These are phyloP conservation scores for Atethmia centrago DNA, from an alignment of 2,888 invertebrate species.

Conservation along the genomic window DNA sequence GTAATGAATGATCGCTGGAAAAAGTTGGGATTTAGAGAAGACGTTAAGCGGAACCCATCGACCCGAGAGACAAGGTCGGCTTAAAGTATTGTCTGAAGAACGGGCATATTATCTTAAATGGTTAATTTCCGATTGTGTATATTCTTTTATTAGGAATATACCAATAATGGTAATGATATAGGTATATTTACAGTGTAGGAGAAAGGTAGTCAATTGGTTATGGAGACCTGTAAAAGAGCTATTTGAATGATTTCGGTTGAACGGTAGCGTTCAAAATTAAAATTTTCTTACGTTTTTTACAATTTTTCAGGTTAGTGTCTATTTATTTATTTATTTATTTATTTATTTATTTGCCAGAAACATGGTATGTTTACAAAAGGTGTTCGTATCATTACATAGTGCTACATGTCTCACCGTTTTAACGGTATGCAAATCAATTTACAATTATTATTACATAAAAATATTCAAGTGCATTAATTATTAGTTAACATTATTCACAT, in stretches of 20 bases:
- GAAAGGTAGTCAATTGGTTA: not conserved
- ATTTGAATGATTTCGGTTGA: not conserved
- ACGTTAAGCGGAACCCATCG: constrained; percentile 24
- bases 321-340: no score
- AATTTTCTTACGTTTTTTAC: no score
- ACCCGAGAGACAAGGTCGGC: constrained; percentile 23
- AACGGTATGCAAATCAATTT: no score
- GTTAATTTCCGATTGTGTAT: not conserved
- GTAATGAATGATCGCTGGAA: constrained; percentile 45
- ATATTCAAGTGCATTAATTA: no score
- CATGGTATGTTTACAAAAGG: no score
- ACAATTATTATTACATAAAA: no score
- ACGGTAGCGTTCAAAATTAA: no score
- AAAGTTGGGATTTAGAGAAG: constrained; percentile 26
- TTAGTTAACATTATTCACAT: no score
- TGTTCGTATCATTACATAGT: no score
- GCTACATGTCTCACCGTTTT: no score
- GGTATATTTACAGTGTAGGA: not conserved
- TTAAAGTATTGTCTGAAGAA: constrained; percentile 38
- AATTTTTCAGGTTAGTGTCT: no score
- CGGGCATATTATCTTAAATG: constrained; percentile 12
- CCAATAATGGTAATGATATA: not conserved
- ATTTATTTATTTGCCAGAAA: no score
- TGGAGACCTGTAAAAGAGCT: not conserved
- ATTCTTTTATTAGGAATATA: not conserved